Base-by-base conservation (phyloP, 1,140 invertebrate genomes). In the Eriosoma lanigerum region DNA sequence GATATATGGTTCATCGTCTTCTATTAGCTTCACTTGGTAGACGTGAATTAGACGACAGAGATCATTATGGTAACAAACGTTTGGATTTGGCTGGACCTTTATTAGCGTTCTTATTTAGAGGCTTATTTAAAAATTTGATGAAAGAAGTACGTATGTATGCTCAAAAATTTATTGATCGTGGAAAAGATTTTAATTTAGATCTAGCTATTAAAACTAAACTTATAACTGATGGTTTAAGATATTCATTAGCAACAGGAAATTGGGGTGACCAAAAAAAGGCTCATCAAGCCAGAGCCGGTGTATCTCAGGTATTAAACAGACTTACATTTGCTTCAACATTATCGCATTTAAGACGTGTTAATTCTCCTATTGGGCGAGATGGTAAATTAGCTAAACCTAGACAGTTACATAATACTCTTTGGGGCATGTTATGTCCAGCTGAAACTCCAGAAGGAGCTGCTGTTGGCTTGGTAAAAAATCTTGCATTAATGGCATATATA, bases 201-300 rank as follows among this genome's bases (percentile, higher is more conserved):
- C 87, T 98, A 73, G 96, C 97, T 38, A 97, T 99, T 62, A 98
- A 98, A 87, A 98, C 97, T 0, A 93, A 96, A 85, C 96, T 98
- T 56, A 99, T 99, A 75, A 99, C 97, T 3, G 96, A 99, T 87
- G 98, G 98, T n/a, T 88, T 99, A 29, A 89, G 96, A 82, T 99
- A 99, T 86, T 99, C 97, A 0, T 87, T 99, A 82, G 97, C 98
- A 84, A 99, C 98, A 54, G 98, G 98, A 46, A 99, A 99, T 87
- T 99, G 98, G 98, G 98, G 98, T 52, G 98, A 99, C 86, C 98
- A 99, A 87, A 99, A 99, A 86, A 99, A 99, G 86, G 98, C 98
- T 81, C 97, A 99, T 92, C 96, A 98, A 87, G 94, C 96, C 9
- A 89, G 96, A 86, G 96, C 96, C 82, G 95, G 95, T 46, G 94